Conservation (phyloP, 2,113 vertebrate genomes). For the Andinoacara biseriatus region DNA sequence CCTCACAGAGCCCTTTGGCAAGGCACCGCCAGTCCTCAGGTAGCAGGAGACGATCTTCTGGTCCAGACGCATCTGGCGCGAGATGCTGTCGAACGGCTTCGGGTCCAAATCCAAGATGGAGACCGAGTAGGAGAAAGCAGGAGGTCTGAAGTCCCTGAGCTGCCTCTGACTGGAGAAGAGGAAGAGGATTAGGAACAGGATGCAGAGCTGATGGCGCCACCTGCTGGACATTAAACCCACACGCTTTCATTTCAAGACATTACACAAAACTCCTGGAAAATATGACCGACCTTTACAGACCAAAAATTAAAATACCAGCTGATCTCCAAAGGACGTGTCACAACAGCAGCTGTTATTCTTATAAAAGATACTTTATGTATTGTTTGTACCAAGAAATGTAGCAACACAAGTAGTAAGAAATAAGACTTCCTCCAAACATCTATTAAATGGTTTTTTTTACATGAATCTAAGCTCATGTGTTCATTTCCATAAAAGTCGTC, state of each 20-base stretch:
- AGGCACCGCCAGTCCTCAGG: conserved; percentile 77
- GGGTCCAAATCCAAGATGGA: conserved; percentile 96
- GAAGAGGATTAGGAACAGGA: background rate
- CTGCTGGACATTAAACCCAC: conserved; percentile 6
- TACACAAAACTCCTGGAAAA: too few species aligned
- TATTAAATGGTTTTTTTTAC: too few species aligned
- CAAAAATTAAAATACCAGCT: too few species aligned
- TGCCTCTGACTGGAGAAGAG: conserved; percentile 23
- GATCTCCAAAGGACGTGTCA: background rate
- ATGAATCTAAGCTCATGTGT: too few species aligned
- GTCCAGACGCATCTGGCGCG: conserved; percentile 90
- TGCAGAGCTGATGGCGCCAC: background rate
- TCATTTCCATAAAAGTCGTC: background rate
- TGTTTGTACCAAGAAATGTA: background rate
- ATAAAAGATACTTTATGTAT: background rate
- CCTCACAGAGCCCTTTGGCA: conserved; percentile 44
- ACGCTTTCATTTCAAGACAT: too few species aligned
- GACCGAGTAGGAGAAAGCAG: conserved; percentile 86
- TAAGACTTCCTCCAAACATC: background rate
- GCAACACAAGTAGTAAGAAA: too few species aligned
- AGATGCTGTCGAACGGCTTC: conserved; percentile 92
- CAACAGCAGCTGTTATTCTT: background rate
- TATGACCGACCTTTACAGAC: too few species aligned
- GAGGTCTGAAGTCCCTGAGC: conserved; percentile 62
- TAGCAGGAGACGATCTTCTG: conserved; percentile 93